Base-by-base conservation (phyloP, 2,888 invertebrate genomes). In the Dysmachus trigonus region DNA sequence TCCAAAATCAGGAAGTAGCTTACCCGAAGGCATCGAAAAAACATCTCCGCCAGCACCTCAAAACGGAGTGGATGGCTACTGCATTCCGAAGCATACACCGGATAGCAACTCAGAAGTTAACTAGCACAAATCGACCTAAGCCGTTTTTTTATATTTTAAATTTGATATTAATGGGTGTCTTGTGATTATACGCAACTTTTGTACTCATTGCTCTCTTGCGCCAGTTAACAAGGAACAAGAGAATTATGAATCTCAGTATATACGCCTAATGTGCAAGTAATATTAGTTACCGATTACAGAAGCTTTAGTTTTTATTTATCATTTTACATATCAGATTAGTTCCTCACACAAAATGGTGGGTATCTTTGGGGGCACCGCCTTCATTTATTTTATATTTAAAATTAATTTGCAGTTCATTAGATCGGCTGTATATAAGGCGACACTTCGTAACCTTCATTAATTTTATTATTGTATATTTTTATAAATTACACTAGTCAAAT, bases 1-100 rank as follows among this genome's bases (percentile, higher is more conserved):
- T 72, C 92, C 92, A 85, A 92, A 92, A 86, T 90, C 92, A 22
- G 72, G 83, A n/a, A 41, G 30, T 41, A 47, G 33, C n/a, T 30
- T 41, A 0, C n/a, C 72, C 1, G 83, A 71, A 72, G 53, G 41
- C 30, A 41, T n/a, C 8, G 83, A 83, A 87, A 62, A 81, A 88
- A 87, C 85, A 85, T 76, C 88, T 86, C 87, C 88, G 87, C 86
- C 88, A 72, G 10, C 72, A 87, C 89, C 90, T 35, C 88, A 89
- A 86, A 89, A 89, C 76, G 90, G 89, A 85, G 87, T 87, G 86
- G 90, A 90, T 53, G 90, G 89, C 82, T 91, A 90, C 86, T 90
- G 90, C 85, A 89, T 90, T 87, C 90, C 91, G 84, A 90, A 90
- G 89, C 88, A 88, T 87, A 88, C 90, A 13, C 89, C 62, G 31